Conservation (phyloP, 2,797 vertebrate species). For the Podargus strigoides region DNA sequence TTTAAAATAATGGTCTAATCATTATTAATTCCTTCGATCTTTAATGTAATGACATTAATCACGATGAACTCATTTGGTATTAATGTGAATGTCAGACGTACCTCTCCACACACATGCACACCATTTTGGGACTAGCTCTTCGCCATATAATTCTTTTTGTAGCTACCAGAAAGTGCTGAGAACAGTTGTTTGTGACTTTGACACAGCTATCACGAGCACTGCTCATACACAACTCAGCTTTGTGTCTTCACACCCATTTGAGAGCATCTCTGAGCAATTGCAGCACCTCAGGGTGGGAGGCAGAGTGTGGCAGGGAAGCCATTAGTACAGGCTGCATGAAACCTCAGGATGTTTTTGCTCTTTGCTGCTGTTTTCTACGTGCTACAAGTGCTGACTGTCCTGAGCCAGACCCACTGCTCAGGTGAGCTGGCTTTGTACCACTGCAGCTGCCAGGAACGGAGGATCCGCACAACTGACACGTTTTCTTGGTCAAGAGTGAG, state of each 20-base stretch:
- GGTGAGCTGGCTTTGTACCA: background rate
- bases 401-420: background rate
- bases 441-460: background rate
- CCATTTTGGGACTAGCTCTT: constrained; percentile 23
- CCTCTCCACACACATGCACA: background rate
- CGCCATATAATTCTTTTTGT: background rate
- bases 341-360: background rate
- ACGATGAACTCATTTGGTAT: constrained; percentile 58
- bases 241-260: background rate
- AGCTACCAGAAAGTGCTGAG: constrained; percentile 25
- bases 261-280: background rate
- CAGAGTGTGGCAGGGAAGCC: background rate
- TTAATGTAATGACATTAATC: constrained; percentile 64
- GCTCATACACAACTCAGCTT: fast-evolving
- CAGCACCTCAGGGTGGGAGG: background rate
- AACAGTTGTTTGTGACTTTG: background rate
- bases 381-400: background rate
- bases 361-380: background rate
- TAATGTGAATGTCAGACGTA: constrained; percentile 48
- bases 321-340: background rate
- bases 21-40: constrained; percentile 63
- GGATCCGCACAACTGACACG: background rate
- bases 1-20: constrained; percentile 65
- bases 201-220: background rate
- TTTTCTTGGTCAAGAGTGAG: background rate